Evolutionary conservation across 2,888 invertebrate species (phyloP).

Genomic region (Polyommatus iphigenia): DNA sequence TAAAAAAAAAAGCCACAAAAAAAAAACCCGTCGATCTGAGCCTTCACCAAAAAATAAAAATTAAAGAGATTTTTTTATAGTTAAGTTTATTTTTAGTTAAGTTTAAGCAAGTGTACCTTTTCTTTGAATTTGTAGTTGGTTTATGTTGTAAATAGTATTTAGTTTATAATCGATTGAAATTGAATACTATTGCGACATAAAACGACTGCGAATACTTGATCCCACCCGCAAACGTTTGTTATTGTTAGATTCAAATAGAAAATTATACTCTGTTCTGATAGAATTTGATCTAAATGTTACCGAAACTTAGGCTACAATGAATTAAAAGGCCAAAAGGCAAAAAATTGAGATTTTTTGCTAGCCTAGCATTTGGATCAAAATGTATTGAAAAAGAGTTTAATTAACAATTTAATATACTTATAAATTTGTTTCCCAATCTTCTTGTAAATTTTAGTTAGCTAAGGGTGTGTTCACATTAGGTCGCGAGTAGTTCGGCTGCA

Average conservation of each 20-base stretch:
- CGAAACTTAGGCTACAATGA: no score
- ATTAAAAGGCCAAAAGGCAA: no score
- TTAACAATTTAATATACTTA: no score
- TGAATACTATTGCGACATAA: not conserved
- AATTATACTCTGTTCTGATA: not conserved
- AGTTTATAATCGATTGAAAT: not conserved
- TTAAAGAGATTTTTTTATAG: slow-evolving; percentile 21
- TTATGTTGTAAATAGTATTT: slow-evolving; percentile 8
- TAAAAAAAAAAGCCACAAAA: not conserved
- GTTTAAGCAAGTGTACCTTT: slow-evolving; percentile 1
- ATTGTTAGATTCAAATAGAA: not conserved
- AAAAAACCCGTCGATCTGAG: slow-evolving; percentile 11
- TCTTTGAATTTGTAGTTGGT: not conserved
- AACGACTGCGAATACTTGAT: not conserved
- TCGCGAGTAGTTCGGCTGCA: no score
- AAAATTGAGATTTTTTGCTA: no score
- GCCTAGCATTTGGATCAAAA: no score
- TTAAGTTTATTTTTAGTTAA: slow-evolving; percentile 24
- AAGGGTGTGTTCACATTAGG: no score
- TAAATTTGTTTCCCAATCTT: no score
- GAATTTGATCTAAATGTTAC: no score
- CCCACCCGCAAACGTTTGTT: slow-evolving; percentile 13
- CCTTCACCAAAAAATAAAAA: slow-evolving; percentile 27
- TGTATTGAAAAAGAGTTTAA: no score
- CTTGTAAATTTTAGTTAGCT: no score